Evolutionary conservation across 2,888 invertebrate species (phyloP), one percentile per base, ranked within the genome.

Genomic region (Cantharis rustica): DNA sequence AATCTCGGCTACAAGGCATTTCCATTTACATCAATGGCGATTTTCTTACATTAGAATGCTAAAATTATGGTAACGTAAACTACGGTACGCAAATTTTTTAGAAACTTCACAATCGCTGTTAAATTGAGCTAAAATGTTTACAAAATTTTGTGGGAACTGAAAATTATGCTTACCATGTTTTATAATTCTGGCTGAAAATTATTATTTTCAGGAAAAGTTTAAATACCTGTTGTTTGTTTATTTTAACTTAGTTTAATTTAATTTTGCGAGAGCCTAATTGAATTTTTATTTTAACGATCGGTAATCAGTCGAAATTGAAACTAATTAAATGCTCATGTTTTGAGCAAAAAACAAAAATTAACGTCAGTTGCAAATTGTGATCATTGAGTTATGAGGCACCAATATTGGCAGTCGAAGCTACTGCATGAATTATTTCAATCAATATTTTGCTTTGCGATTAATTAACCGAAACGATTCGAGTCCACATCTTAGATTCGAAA

Each of bases 21-120:
- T 77, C 77, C 77, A 77, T 77, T 77, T 77, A 77, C 74, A 75
- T 75, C 77, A 77, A 77, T 77, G 74, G 77, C 69, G 69, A 75
- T 77, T 77, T 74, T 77, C 74, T 77, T 75, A 77, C 61, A 31
- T 66, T 27, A 62, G 77, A 77, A 77, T 77, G 74, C 71, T 77
- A 77, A 77, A 77, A 77, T 77, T 77, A 77, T 77, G 77, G 68
- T 77, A 77, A 77, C 74, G 73, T 73, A 27, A 47, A 47, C 13
- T 47, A 47, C 47, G n/a, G 47, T 47, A 47, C 47, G n/a, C 47
- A 47, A n/a, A 47, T 47, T 47, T 47, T 47, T 47, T 47, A n/a
- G n/a, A 47, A 31, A 47, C 47, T 47, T 13, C 47, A 47, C 47
- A 47, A 47, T 47, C 47, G 47, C 47, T 47, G 47, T 47, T 47